phyloP scores from a whole-genome alignment of 2,113 vertebrate genomes.

The Tetrao urogallus region DNA sequence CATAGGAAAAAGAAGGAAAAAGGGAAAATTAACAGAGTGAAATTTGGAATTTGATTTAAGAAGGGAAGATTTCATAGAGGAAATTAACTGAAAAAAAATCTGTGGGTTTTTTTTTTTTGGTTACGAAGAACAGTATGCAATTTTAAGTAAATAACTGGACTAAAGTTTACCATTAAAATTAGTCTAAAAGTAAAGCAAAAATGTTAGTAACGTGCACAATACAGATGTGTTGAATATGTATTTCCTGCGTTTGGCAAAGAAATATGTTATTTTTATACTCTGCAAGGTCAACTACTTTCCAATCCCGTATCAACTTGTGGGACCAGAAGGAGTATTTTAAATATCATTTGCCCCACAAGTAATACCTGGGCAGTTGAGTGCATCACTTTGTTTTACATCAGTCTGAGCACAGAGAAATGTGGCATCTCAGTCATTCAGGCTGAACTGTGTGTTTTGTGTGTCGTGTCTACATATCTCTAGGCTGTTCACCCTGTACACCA shows the following conservation, averaged over 20 bases:
- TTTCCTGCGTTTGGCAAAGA: neutral
- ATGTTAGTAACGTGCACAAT: accelerated
- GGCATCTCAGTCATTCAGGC: neutral
- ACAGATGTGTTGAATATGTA: neutral
- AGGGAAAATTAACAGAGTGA: neutral
- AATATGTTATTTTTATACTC: neutral
- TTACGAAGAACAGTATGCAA: neutral
- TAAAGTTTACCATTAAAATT: neutral
- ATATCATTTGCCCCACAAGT: neutral
- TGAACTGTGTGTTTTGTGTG: neutral
- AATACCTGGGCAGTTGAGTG: neutral
- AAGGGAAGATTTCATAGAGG: neutral
- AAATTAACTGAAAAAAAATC: neutral
- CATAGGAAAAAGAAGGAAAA: neutral
- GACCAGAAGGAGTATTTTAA: neutral
- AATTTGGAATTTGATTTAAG: neutral
- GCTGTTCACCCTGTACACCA: neutral
- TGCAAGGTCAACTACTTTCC: neutral
- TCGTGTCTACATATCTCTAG: accelerated
- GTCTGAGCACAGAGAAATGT: neutral
- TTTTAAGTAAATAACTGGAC: neutral
- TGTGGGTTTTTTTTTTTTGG: neutral
- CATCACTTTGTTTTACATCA: neutral
- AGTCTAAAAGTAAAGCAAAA: neutral
- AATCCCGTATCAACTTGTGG: accelerated